phyloP scores from a whole-genome alignment of 2,797 vertebrate species.

The Peromyscus nudipes region DNA sequence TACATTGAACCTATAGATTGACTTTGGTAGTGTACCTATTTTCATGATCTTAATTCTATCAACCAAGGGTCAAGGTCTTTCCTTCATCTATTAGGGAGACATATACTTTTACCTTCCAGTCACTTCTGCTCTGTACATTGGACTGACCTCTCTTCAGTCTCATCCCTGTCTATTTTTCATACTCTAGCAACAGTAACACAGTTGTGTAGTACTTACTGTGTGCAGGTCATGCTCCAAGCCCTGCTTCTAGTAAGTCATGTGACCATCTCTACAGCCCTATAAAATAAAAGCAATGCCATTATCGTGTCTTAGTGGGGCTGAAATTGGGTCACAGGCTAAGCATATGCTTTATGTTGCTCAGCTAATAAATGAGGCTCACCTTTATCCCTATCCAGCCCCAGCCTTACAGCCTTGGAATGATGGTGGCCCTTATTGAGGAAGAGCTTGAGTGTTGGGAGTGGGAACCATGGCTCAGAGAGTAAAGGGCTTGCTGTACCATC shows the following conservation, averaged over 20 bases:
- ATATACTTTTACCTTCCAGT: neutral
- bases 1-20: neutral
- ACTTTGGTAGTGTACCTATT: neutral
- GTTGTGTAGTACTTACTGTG: neutral
- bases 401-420: too few relatives aligned
- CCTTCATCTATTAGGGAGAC: neutral
- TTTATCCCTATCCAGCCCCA: neutral
- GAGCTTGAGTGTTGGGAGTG: neutral
- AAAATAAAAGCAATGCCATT: neutral
- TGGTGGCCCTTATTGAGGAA: rapidly evolving
- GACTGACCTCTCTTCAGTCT: neutral
- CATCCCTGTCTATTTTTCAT: neutral
- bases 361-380: too few relatives aligned
- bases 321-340: neutral
- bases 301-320: neutral
- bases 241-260: neutral
- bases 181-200: neutral
- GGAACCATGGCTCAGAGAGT: too few relatives aligned
- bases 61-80: neutral
- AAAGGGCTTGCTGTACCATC: too few relatives aligned
- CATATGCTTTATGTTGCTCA: too few relatives aligned
- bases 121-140: neutral
- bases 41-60: neutral
- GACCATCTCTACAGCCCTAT: too few relatives aligned
- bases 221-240: neutral